phyloP scores from a whole-genome alignment of 2,797 vertebrate genomes.

The Setipinna tenuifilis region DNA sequence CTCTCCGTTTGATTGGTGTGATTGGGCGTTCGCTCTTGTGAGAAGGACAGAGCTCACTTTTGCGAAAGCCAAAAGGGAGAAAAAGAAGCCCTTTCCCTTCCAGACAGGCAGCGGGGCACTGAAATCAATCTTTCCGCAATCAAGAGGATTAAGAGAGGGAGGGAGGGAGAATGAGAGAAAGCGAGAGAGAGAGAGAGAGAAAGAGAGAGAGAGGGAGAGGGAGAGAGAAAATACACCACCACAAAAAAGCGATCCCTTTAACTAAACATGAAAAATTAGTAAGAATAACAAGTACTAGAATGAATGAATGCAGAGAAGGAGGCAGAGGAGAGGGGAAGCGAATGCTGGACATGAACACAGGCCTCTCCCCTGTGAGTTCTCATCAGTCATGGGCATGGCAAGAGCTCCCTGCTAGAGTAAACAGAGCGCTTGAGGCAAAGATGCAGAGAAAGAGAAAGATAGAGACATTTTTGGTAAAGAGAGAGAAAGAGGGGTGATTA shows the following conservation, averaged over 20 bases:
- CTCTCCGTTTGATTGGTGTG: neutral
- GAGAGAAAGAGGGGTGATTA: too few species aligned
- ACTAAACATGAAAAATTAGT: slow-evolving; percentile 23
- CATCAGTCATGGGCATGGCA: slow-evolving; percentile 24
- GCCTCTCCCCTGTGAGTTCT: neutral
- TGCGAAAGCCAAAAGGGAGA: neutral
- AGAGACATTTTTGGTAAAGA: too few species aligned
- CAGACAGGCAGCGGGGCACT: slow-evolving; percentile 9
- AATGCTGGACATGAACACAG: neutral
- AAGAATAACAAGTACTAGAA: slow-evolving; percentile 11
- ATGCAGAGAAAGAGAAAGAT: too few species aligned
- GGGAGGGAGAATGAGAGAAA: slow-evolving; percentile 1
- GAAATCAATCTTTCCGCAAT: slow-evolving; percentile 26
- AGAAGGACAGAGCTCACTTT: slow-evolving; percentile 11
- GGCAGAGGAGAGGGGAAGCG: neutral
- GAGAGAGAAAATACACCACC: neutral
- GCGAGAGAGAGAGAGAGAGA: slow-evolving; percentile 9
- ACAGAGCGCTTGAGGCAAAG: neutral
- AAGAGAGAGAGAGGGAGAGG: neutral
- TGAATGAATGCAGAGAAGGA: neutral
- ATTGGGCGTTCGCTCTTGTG: neutral
- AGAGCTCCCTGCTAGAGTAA: neutral
- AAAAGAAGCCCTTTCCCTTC: neutral
- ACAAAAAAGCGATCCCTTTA: slow-evolving; percentile 18
- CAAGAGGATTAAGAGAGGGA: slow-evolving; percentile 13